Base-by-base conservation (phyloP, 92 coral and sea anemone genomes). In the Actinostola sp. region DNA sequence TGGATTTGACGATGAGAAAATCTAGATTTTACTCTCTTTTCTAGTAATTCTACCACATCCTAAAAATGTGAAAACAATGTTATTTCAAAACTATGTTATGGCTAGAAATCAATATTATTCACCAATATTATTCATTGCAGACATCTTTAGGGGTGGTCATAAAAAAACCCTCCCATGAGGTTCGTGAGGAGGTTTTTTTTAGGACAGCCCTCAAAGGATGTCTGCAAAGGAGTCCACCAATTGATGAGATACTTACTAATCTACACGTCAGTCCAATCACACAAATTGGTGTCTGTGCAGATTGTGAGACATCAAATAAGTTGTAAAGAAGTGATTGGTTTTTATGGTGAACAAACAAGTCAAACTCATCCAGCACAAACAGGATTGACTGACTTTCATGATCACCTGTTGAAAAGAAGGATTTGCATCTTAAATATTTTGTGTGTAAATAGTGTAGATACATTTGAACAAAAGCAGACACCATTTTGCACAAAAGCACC, bases 1-100 rank as follows among this genome's bases (percentile, higher is more conserved):
- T 94, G 97, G n/a, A 94, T 91, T 84, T 94, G 98, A 2, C 98
- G 88, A 78, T 94, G 98, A 15, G 98, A 94, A 76, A 94, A 94
- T 44, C 98, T 82, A 60, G 98, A 94, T 79, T 94, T 94, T 43
- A 94, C 98, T 60, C 98, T 73, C 64, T 94, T 94, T 59, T 94
- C 98, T 48, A 94, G 94, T 60, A 91, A 81, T 56, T 94, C 98
- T 23, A 94, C 94, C 55, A 91, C 94, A 91, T 94, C 98, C 98
- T 94, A 27, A 25, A 57, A 66, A 19, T 67, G 46, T 7, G 23
- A n/a, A 25, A 44, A 60, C 52, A 46, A 10, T 20, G 69, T 14
- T 3, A 49, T 17, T 20, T 14, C 11, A 49, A 43, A 23, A 0
- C 7, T 61, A 1, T 15, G 56, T 8, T 7, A 11, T 8, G n/a